These are phyloP conservation scores for Drosophila melanica DNA, from an alignment of 1,140 invertebrate species.

Conservation along the genomic window DNA sequence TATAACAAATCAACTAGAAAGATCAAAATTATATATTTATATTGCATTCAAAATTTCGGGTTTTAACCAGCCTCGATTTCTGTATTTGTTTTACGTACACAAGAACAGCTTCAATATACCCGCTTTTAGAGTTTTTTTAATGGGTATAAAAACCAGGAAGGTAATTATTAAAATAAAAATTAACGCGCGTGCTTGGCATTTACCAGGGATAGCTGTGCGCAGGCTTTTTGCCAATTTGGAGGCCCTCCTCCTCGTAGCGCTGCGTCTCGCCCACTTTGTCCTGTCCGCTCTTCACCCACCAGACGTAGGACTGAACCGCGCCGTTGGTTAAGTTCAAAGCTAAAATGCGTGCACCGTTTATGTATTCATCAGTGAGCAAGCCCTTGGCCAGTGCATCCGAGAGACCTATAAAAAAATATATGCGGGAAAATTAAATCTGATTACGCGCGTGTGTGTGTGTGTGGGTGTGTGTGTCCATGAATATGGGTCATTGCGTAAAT, in stretches of 20 bases:
- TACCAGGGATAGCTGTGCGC: conserved; percentile 86
- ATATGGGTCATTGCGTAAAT: conserved; percentile 27
- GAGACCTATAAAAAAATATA: conserved; percentile 81
- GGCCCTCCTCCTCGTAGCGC: conserved; percentile 84
- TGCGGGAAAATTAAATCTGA: conserved; percentile 7
- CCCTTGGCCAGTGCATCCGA: conserved; percentile 86
- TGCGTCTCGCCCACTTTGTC: conserved; percentile 83
- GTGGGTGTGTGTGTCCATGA: background rate
- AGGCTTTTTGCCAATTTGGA: conserved; percentile 85
- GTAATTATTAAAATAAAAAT: background rate
- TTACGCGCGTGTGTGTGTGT: conserved; percentile 1
- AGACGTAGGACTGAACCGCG: conserved; percentile 85
- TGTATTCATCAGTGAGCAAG: conserved; percentile 85
- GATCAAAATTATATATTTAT: too few relatives aligned
- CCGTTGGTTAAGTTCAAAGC: conserved; percentile 87
- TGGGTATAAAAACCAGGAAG: background rate
- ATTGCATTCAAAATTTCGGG: too few relatives aligned
- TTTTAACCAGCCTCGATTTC: too few relatives aligned
- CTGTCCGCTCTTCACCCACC: conserved; percentile 85
- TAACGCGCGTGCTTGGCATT: conserved; percentile 11
- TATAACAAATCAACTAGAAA: too few relatives aligned
- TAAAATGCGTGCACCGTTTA: conserved; percentile 86
- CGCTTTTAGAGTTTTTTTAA: background rate
- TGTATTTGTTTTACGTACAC: too few relatives aligned
- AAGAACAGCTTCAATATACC: background rate